These are phyloP conservation scores for Neopipo cinnamomea DNA, from an alignment of 2,113 vertebrate species.

Conservation along the genomic window DNA sequence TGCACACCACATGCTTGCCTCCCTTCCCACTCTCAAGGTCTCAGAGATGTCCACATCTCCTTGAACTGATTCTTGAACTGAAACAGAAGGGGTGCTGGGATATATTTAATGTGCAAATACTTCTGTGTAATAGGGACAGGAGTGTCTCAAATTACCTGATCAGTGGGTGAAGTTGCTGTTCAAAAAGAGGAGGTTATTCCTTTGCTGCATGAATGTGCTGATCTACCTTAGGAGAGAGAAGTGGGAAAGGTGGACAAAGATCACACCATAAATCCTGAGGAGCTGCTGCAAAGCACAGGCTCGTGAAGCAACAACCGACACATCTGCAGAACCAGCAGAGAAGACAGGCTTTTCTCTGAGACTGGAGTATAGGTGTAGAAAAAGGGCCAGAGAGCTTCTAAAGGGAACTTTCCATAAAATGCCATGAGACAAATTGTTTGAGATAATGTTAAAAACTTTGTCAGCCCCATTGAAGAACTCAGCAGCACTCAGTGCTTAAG, in stretches of 20 bases:
- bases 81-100: neutral
- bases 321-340: neutral
- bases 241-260: neutral
- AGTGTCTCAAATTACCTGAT: neutral
- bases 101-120: neutral
- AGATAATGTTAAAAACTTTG: neutral
- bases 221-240: neutral
- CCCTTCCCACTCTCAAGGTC: fast-evolving
- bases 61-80: neutral
- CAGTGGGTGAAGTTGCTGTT: neutral
- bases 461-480: neutral
- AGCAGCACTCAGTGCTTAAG: neutral
- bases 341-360: neutral
- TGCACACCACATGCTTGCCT: fast-evolving
- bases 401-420: neutral
- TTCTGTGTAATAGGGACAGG: neutral
- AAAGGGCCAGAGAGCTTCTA: neutral
- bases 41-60: neutral
- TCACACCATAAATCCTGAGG: neutral
- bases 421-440: neutral
- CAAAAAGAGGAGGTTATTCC: neutral
- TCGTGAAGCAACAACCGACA: neutral
- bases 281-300: neutral
- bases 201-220: neutral
- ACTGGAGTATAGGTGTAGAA: neutral